A percentile compares a stretch with the other conserved stretches of the same genome.
phyloP scores from a whole-genome alignment of 2,888 invertebrate species.

The Chrysina gloriosa region DNA sequence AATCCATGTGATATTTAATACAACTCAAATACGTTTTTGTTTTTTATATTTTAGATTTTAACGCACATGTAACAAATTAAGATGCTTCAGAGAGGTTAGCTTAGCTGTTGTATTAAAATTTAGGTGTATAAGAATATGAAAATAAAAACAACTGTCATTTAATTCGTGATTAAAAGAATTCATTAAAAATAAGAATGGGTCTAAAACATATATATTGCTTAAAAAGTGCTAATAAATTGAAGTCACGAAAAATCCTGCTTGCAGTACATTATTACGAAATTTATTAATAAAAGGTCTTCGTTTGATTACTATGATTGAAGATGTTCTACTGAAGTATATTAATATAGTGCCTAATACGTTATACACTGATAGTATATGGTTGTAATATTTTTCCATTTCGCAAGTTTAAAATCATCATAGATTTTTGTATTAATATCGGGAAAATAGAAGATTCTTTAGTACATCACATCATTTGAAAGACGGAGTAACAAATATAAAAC shows the following conservation, averaged over 20 bases:
- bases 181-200: not conserved
- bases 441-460: constrained; percentile 32
- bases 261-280: constrained; percentile 19
- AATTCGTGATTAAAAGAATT: not conserved
- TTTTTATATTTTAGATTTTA: too few species aligned
- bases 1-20: too few species aligned
- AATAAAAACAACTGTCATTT: not conserved
- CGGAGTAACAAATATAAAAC: constrained; percentile 38
- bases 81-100: too few species aligned
- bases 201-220: not conserved
- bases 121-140: too few species aligned
- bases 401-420: constrained; percentile 22
- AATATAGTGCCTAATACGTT: constrained; percentile 19
- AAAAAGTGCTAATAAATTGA: not conserved
- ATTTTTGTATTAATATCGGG: constrained; percentile 16
- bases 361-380: constrained; percentile 23
- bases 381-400: constrained; percentile 6
- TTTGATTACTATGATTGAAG: constrained; percentile 21
- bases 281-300: constrained; percentile 5
- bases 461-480: constrained; percentile 33
- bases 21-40: too few species aligned
- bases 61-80: too few species aligned
- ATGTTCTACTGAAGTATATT: constrained; percentile 18
- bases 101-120: too few species aligned
- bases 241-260: constrained; percentile 16